A percentile compares a stretch with the other conserved stretches of the same genome.
phyloP scores from a whole-genome alignment of 2,888 invertebrate species.

The Brenthis daphne region DNA sequence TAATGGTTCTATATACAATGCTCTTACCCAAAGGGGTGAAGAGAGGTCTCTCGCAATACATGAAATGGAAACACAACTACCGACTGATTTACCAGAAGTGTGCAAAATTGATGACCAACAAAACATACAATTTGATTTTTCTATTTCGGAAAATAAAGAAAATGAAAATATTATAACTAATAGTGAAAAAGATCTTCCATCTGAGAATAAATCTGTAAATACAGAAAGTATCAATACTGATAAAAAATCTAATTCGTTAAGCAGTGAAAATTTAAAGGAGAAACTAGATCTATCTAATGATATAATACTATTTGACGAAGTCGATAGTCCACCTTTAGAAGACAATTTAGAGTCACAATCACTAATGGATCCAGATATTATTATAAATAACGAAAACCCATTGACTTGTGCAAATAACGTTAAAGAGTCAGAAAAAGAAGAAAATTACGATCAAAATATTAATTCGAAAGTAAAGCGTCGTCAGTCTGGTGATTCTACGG shows the following conservation, averaged over 20 bases:
- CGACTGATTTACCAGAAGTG: slow-evolving; percentile 52
- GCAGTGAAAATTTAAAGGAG: slow-evolving; percentile 33
- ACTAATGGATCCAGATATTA: slow-evolving; percentile 51
- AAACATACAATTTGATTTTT: slow-evolving; percentile 58
- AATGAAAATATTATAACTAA: slow-evolving; percentile 50
- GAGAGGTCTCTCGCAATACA: slow-evolving; percentile 34
- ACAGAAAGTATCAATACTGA: slow-evolving; percentile 28
- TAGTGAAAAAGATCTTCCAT: slow-evolving; percentile 36
- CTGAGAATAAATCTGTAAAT: slow-evolving; percentile 9
- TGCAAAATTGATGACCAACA: slow-evolving; percentile 55
- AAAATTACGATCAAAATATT: slow-evolving; percentile 6
- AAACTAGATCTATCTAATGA: slow-evolving; percentile 57
- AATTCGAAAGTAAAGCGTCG: slow-evolving; percentile 27
- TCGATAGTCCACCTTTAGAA: slow-evolving; percentile 51
- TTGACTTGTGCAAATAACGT: background rate
- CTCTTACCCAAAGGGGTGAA: slow-evolving; percentile 48
- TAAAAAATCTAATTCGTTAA: slow-evolving; percentile 23
- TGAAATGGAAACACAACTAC: slow-evolving; percentile 45
- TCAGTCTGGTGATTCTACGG: slow-evolving; percentile 53
- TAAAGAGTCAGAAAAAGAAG: slow-evolving; percentile 18
- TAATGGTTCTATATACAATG: slow-evolving; percentile 55
- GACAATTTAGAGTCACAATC: slow-evolving; percentile 64
- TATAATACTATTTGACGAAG: slow-evolving; percentile 62
- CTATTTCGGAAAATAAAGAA: slow-evolving; percentile 51
- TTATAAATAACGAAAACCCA: slow-evolving; percentile 3